phyloP scores from a whole-genome alignment of 2,113 vertebrate species.

The Protobothrops flavoviridis region DNA sequence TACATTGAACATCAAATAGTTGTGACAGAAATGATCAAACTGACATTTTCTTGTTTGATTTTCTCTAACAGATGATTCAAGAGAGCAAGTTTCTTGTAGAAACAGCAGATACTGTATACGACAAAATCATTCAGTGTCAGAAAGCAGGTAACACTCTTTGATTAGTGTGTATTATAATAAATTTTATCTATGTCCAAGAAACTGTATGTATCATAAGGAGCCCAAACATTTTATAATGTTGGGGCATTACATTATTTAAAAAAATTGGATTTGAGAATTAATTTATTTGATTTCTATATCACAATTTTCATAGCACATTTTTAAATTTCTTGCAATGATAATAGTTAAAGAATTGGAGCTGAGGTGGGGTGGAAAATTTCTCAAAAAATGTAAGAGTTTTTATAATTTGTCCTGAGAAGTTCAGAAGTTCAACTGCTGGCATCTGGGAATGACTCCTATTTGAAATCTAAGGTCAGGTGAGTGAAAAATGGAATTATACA shows the following conservation, averaged over 20 bases:
- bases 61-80: conserved; percentile 86
- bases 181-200: neutral
- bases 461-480: neutral
- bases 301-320: neutral
- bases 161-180: neutral
- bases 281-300: neutral
- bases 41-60: conserved; percentile 22
- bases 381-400: neutral
- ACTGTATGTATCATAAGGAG: neutral
- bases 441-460: neutral
- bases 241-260: neutral
- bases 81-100: conserved; percentile 91
- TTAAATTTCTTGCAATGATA: neutral
- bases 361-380: neutral
- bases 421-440: neutral
- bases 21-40: conserved; percentile 15
- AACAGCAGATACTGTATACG: conserved; percentile 83
- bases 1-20: neutral
- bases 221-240: neutral
- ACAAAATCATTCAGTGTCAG: conserved; percentile 91
- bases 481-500: neutral
- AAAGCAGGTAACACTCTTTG: conserved; percentile 76
- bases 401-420: neutral
- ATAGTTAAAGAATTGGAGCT: neutral
- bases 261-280: neutral